Evolutionary conservation across 2,797 vertebrate species (phyloP), one percentile per base, ranked within the genome.

Genomic region (Paguma larvata): DNA sequence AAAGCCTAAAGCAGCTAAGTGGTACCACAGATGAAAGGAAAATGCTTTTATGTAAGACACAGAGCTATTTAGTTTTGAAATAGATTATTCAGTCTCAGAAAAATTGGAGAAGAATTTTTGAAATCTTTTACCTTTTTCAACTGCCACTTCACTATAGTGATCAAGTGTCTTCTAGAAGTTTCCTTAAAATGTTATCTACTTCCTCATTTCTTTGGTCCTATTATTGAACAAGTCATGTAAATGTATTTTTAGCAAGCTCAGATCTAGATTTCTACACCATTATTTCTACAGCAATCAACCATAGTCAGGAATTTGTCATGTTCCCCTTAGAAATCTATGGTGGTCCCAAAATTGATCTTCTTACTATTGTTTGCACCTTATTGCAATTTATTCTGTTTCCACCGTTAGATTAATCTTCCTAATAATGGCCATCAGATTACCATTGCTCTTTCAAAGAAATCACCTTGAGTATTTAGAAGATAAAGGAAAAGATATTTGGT

Each of bases 391-490:
- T 53, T 85, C 30, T 94, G 41, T 10, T 85, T 94, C 23, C 19
- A 21, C 8, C 80, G 23, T 32, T 27, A 94, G 27, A 70, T 80
- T 80, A 80, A 75, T 84, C 10, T 44, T 68, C 34, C 30, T n/a
- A 62, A 32, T 44, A 89, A 80, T 8, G 14, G 11, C 10, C n/a
- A 62, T 89, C 63, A 68, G 67, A 59, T n/a, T 46, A 68, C 51
- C 56, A 38, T 1, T 68, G 6, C 23, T 94, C 38, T 85, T 85
- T 84, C 0, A 25, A 82, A 78, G 27, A 91, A 30, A 78, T 56
- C 10, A 10, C 13, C 27, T 53, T 87, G 63, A 87, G 78, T 87
- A 87, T 79, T 88, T 91, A 91, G 38, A 87, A 91, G 15, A 88
- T 79, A 67, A 77, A 79, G 34, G 13, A 91, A 93, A 78, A 56